These are phyloP conservation scores for Nomada fucata DNA, from an alignment of 2,888 invertebrate genomes.

Conservation along the genomic window DNA sequence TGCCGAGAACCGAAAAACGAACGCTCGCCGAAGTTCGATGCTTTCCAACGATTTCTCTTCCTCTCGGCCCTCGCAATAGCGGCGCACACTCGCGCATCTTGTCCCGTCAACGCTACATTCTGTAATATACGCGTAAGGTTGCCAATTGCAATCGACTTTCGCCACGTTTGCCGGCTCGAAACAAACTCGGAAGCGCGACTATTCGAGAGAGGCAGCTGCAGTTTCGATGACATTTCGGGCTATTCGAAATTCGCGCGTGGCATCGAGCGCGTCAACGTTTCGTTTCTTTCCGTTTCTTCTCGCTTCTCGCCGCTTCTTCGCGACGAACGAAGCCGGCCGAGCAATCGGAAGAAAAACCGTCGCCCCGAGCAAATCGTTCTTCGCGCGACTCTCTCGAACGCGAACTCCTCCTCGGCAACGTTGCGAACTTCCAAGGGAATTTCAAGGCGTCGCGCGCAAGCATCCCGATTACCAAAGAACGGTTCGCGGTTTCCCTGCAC, in stretches of 20 bases:
- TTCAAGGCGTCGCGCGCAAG: too few species aligned
- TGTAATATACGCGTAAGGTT: too few species aligned
- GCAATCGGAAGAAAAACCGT: conserved; percentile 25
- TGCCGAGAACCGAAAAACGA: neutral
- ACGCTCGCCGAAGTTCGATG: neutral
- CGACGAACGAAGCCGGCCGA: conserved; percentile 59
- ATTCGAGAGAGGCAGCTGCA: too few species aligned
- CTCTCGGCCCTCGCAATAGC: too few species aligned
- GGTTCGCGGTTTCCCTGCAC: neutral
- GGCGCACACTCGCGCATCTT: too few species aligned
- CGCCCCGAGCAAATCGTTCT: neutral
- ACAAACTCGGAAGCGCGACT: too few species aligned
- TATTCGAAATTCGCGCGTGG: neutral
- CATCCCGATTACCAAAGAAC: too few species aligned
- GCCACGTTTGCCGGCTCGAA: too few species aligned
- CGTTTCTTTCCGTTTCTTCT: conserved; percentile 29
- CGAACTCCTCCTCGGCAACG: too few species aligned
- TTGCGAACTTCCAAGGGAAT: neutral
- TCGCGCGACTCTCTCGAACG: neutral
- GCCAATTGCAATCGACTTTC: too few species aligned
- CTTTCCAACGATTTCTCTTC: too few species aligned
- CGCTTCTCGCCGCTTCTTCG: conserved; percentile 59
- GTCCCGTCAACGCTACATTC: too few species aligned
- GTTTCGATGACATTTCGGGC: neutral
- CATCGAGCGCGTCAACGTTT: neutral